Conservation (phyloP, 2,888 invertebrate genomes). For the Steinernema hermaphroditum region DNA sequence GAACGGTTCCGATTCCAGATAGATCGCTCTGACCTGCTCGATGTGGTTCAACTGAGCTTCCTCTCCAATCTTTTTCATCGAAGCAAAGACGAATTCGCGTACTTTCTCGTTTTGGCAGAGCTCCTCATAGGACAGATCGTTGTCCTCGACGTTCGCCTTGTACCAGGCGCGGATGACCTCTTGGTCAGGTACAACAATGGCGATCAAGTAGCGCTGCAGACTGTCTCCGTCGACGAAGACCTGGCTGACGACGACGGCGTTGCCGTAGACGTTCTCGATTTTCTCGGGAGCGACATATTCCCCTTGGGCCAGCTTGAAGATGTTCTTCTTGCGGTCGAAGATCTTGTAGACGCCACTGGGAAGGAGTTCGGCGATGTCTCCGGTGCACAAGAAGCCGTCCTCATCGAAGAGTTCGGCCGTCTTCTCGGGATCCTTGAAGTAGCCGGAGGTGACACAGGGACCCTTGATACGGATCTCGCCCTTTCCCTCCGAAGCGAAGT, state of each 20-base stretch:
- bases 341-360: conserved; percentile 67
- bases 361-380: conserved; percentile 19
- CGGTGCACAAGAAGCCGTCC: conserved; percentile 69
- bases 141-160: conserved; percentile 38
- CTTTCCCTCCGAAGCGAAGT: conserved; percentile 56
- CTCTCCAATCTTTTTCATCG: conserved; percentile 78
- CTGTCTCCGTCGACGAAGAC: conserved; percentile 69
- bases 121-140: conserved; percentile 46
- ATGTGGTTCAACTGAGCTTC: conserved; percentile 89
- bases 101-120: conserved; percentile 39
- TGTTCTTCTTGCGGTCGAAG: conserved; percentile 69
- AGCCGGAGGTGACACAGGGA: conserved; percentile 69
- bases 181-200: conserved; percentile 90
- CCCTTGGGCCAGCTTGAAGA: conserved; percentile 68
- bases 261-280: conserved; percentile 75
- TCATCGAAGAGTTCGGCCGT: conserved; percentile 82
- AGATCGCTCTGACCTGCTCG: conserved; percentile 89
- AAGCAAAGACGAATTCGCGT: background rate
- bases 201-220: conserved; percentile 81
- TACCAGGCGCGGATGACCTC: conserved; percentile 86
- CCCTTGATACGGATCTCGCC: conserved; percentile 85
- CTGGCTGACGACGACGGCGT: conserved; percentile 67
- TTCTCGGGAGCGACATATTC: conserved; percentile 72
- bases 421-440: conserved; percentile 77
- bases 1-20: conserved; percentile 90